Base-by-base conservation (phyloP, 2,797 vertebrate genomes). In the Menidia menidia region DNA sequence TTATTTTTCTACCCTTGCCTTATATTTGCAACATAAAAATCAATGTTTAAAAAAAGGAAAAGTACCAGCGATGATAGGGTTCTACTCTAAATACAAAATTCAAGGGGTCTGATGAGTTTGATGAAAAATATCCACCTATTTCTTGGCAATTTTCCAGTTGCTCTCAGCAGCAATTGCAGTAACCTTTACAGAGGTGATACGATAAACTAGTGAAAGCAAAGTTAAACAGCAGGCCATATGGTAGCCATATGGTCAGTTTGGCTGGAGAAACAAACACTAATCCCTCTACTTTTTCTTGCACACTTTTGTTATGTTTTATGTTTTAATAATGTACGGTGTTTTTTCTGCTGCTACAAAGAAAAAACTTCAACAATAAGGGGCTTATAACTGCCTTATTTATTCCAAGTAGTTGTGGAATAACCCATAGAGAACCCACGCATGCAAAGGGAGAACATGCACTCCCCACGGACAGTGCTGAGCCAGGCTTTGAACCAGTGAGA, bases 131-230 rank as follows among this genome's bases (percentile, higher is more conserved):
- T 15, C 25, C 6, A 14, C 7, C 25, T 39, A 39, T 5, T 39
- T 10, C 10, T 7, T 39, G 35, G 4, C 35, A 39, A 39, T 19
- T 52, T 52, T 14, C 12, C 25, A 30, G 48, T 31, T 14, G 12
- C 18, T 19, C 25, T 5, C 31, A 5, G 11, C 25, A 31, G 50
- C 14, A 12, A 52, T 14, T 0, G 50, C 12, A 30, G 31, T 52
- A 52, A 52, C 50, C 50, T 52, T 25, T 31, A 31, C 25, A 52
- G 50, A 35, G 71, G 52, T 75, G 68, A 66, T 2, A 70, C 58
- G 78, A 69, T 63, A 44, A 61, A 59, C 61, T 39, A 41, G 71
- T 58, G 30, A 68, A 76, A 77, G 73, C 71, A 70, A 78, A 77
- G 78, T 68, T 63, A 65, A 57, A 54, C 68, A 57, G 48, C 68